Base-by-base conservation (phyloP, 1,140 invertebrate species). In the Chlorops oryzae region DNA sequence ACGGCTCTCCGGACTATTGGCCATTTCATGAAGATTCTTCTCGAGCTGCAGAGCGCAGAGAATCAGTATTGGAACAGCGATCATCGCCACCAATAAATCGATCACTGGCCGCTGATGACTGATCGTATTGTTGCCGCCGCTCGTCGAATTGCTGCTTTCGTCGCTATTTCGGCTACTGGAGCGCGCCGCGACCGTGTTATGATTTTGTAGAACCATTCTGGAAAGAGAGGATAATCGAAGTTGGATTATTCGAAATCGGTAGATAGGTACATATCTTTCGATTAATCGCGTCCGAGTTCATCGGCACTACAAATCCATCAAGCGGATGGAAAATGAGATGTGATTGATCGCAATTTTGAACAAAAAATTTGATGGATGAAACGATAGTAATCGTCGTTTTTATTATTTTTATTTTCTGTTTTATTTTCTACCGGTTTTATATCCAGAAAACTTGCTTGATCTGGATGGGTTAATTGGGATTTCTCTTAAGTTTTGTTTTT, bases 201-300 rank as follows among this genome's bases (percentile, higher is more conserved):
- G 66, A 28, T 70, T 66, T 42, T 63, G 63, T 6, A 70, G 60
- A 45, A 70, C 65, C 66, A 70, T 69, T 5, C 66, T 69, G 41
- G 1, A 50, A 50, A 18, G 18, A 18, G 42, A 38, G 38, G 49
- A 10, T 15, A 32, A 10, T 10, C 28, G 28, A 15, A 32, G 15
- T 32, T 10, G 9, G 9, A 32, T 9, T 32, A 32, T 32, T 32
- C 28, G 28, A 32, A 32, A 32, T 32, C n/a, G n/a, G n/a, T n/a
- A n/a, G n/a, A n/a, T n/a, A n/a, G n/a, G n/a, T n/a, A n/a, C n/a
- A n/a, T n/a, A n/a, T n/a, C n/a, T n/a, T n/a, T n/a, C n/a, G n/a
- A n/a, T n/a, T n/a, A n/a, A n/a, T n/a, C n/a, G n/a, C n/a, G n/a
- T n/a, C n/a, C n/a, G n/a, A n/a, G n/a, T n/a, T n/a, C n/a, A n/a